These are phyloP conservation scores for Chromis chromis DNA, from an alignment of 2,797 vertebrate species.

Conservation along the genomic window DNA sequence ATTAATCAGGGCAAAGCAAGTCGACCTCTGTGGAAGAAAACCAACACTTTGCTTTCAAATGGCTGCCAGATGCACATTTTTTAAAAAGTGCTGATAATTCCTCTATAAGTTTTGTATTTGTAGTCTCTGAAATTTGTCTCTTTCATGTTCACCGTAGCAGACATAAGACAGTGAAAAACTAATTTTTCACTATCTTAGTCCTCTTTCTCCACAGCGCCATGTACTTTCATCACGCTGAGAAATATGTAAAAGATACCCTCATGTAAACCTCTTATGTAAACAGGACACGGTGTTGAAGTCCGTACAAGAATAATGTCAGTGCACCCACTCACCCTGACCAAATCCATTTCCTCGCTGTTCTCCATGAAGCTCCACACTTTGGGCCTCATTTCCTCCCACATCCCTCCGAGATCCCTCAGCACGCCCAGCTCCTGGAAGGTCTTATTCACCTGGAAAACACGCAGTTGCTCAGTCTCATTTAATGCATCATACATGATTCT, in stretches of 20 bases:
- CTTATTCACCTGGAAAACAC: conserved; percentile 91
- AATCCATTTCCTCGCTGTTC: conserved; percentile 92
- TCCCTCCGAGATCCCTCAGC: conserved; percentile 92
- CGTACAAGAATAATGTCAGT: conserved; percentile 2
- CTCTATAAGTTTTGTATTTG: not conserved
- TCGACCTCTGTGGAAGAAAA: not conserved
- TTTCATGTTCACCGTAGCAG: not conserved
- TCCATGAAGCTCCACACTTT: conserved; percentile 95
- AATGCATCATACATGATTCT: not conserved
- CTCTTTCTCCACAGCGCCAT: conserved; percentile 2
- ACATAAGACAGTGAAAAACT: not conserved
- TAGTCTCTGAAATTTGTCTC: not conserved
- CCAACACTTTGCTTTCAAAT: not conserved
- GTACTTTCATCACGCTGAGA: conserved; percentile 4
- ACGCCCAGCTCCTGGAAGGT: conserved; percentile 96
- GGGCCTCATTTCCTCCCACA: conserved; percentile 95
- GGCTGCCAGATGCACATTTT: not conserved
- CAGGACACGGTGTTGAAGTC: conserved; percentile 42
- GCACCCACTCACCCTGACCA: conserved; percentile 87
- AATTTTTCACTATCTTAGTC: not conserved
- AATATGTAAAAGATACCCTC: conserved; percentile 8
- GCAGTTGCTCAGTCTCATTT: conserved; percentile 5
- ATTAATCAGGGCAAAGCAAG: not conserved
- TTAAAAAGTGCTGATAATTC: not conserved
- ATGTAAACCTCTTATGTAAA: conserved; percentile 26